A percentile compares a stretch with the other conserved stretches of the same genome.
Conservation (phyloP, 2,888 invertebrate genomes). For the Eugnorisma glareosa region DNA sequence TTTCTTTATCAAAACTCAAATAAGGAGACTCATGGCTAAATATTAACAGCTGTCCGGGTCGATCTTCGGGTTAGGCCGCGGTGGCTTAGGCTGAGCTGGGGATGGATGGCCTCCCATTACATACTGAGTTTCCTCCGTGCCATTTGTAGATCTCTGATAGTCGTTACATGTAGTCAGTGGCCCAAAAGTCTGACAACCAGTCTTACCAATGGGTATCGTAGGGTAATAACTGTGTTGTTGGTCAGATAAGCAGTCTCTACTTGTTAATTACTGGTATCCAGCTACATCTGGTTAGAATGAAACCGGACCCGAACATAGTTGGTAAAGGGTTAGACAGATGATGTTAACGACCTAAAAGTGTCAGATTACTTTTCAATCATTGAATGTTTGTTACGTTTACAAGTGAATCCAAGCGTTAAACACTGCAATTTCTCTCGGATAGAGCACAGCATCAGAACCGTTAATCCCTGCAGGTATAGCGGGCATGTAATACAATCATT, state of each 20-base stretch:
- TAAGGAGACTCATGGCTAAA: not conserved
- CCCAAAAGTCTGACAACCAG: not conserved
- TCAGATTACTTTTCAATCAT: not conserved
- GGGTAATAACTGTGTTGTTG: not conserved
- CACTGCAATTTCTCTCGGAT: constrained; percentile 35
- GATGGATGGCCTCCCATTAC: not conserved
- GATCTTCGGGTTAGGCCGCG: no score
- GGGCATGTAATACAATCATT: constrained; percentile 63
- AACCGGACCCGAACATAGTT: not conserved
- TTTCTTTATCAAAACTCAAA: not conserved
- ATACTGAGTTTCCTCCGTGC: not conserved
- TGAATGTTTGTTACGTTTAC: constrained; percentile 17
- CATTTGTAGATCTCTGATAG: not conserved
- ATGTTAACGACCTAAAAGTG: not conserved
- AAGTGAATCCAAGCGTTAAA: constrained; percentile 33
- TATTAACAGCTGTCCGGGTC: not conserved
- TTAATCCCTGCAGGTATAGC: constrained; percentile 60
- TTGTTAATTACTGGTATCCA: not conserved
- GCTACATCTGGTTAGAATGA: not conserved
- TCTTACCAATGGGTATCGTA: not conserved
- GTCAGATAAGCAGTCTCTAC: not conserved
- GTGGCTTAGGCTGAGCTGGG: no score
- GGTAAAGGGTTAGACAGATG: not conserved
- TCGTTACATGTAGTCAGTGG: not conserved
- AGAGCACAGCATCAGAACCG: constrained; percentile 56